phyloP scores from a whole-genome alignment of 2,797 vertebrate genomes.

The Parambassis ranga region DNA sequence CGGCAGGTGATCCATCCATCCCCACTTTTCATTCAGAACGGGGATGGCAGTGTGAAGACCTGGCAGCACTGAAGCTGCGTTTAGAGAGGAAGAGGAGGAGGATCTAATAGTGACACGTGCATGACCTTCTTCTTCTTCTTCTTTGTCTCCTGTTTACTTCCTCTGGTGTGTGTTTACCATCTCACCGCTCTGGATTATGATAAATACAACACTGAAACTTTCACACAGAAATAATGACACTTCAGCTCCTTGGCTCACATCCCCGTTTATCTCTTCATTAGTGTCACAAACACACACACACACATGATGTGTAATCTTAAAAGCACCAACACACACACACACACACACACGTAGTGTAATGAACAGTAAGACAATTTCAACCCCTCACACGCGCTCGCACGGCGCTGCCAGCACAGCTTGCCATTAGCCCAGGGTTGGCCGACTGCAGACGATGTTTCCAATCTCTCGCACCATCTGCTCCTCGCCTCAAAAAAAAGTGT shows the following conservation, averaged over 20 bases:
- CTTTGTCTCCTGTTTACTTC: slow-evolving; percentile 18
- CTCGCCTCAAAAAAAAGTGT: slow-evolving; percentile 59
- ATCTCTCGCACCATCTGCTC: slow-evolving; percentile 75
- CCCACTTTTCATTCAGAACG: no score
- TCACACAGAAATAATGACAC: not conserved
- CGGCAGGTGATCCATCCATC: no score
- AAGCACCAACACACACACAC: not conserved
- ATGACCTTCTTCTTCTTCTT: not conserved
- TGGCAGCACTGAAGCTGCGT: slow-evolving; percentile 11
- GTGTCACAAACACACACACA: not conserved
- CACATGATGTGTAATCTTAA: slow-evolving; percentile 1
- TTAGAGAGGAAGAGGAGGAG: slow-evolving; percentile 7
- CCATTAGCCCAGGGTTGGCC: slow-evolving; percentile 68
- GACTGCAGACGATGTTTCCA: slow-evolving; percentile 70
- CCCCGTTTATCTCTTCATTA: slow-evolving; percentile 32
- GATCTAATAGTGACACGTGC: slow-evolving; percentile 2
- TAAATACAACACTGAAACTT: not conserved
- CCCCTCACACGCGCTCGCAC: slow-evolving; percentile 34
- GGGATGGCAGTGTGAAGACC: slow-evolving; percentile 1
- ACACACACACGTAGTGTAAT: slow-evolving; percentile 18
- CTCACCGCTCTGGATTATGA: slow-evolving; percentile 9
- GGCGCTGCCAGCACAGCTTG: slow-evolving; percentile 68
- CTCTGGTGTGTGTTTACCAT: slow-evolving; percentile 20
- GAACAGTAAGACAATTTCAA: slow-evolving; percentile 58
- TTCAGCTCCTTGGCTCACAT: not conserved